Conservation (phyloP, 2,888 invertebrate genomes). For the Athalia cordata region DNA sequence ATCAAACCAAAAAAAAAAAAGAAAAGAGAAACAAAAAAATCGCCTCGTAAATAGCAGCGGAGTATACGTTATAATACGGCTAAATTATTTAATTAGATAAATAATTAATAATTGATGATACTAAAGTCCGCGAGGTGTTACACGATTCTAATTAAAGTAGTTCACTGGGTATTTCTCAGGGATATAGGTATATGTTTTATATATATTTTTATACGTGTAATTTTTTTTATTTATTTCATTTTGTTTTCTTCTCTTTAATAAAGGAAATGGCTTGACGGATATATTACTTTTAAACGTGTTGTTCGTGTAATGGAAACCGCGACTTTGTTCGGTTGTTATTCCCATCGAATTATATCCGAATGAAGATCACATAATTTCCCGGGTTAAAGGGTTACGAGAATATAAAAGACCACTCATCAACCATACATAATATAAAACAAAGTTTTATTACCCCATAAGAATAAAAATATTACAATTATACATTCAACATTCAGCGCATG, state of each 20-base stretch:
- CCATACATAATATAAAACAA: background rate
- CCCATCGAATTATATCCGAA: slow-evolving; percentile 26
- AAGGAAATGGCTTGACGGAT: slow-evolving; percentile 34
- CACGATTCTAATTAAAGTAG: slow-evolving; percentile 9
- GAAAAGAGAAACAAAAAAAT: background rate
- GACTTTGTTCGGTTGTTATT: slow-evolving; percentile 19
- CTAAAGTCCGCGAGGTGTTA: background rate
- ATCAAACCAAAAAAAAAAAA: background rate
- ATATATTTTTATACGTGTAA: too few relatives aligned
- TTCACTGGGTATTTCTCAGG: slow-evolving; percentile 27
- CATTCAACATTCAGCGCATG: too few relatives aligned
- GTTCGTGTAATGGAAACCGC: slow-evolving; percentile 3
- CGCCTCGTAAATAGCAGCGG: background rate
- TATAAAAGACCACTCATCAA: slow-evolving; percentile 17
- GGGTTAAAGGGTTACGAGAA: slow-evolving; percentile 28
- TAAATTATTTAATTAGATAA: slow-evolving; percentile 24
- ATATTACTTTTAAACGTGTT: slow-evolving; percentile 22
- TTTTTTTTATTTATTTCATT: background rate
- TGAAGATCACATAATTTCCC: slow-evolving; percentile 18
- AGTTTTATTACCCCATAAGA: slow-evolving; percentile 20
- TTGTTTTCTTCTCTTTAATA: slow-evolving; percentile 10
- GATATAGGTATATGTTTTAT: background rate
- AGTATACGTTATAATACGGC: background rate
- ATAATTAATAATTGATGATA: slow-evolving; percentile 5
- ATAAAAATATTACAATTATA: background rate